phyloP scores from a whole-genome alignment of 2,113 vertebrate genomes.

The Ciconia maguari region DNA sequence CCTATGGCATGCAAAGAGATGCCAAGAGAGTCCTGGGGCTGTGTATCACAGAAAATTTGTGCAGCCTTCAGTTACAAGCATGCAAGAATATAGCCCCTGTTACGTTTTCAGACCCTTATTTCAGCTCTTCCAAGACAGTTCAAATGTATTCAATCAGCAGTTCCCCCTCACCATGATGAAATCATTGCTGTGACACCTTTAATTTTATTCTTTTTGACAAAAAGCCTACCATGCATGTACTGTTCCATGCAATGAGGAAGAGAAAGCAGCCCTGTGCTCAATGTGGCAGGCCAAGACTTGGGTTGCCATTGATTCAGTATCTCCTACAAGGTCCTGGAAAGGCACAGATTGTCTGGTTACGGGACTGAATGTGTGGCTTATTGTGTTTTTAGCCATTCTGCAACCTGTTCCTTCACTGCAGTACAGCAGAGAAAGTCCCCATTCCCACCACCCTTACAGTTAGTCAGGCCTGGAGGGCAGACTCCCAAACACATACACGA shows the following conservation, averaged over 20 bases:
- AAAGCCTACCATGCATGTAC: not conserved
- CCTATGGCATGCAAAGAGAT: not conserved
- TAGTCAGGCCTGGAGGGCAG: not conserved
- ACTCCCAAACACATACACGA: too few relatives aligned
- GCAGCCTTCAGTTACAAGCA: not conserved
- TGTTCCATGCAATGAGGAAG: not conserved
- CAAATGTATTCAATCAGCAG: not conserved
- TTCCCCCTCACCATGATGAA: not conserved
- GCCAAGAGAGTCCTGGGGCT: not conserved
- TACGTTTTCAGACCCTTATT: not conserved
- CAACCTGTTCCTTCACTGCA: not conserved
- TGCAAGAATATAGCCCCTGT: not conserved
- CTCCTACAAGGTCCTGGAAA: not conserved
- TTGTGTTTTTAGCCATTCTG: not conserved
- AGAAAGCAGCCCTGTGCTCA: not conserved
- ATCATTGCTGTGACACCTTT: not conserved
- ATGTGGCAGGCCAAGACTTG: not conserved
- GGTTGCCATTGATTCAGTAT: not conserved
- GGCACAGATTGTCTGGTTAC: not conserved
- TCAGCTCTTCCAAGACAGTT: not conserved
- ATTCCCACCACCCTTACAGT: not conserved
- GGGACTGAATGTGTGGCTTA: not conserved
- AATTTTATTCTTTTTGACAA: not conserved
- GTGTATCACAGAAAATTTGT: not conserved
- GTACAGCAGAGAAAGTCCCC: not conserved